Percentiles rank a stretch among this genome's conserved stretches.
These are phyloP conservation scores for Sminthurides bifidus DNA, from an alignment of 1,140 invertebrate genomes.

Conservation along the genomic window DNA sequence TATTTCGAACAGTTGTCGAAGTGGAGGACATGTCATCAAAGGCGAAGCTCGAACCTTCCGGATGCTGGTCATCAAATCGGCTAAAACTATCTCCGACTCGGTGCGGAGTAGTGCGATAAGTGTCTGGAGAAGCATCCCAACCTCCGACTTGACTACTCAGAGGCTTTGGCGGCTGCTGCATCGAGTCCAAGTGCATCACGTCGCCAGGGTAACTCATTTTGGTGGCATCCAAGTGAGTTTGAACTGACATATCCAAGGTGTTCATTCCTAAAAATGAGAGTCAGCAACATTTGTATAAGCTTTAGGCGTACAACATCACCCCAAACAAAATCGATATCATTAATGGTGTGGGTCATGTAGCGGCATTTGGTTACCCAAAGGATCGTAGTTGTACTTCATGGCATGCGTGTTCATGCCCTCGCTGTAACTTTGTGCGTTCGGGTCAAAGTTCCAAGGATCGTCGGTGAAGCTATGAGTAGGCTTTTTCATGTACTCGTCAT, in stretches of 20 bases:
- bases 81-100: too few relatives aligned
- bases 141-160: constrained; percentile 22
- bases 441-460: constrained; percentile 32
- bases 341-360: too few relatives aligned
- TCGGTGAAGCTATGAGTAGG: constrained; percentile 27
- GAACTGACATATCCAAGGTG: constrained; percentile 20
- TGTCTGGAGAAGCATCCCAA: constrained; percentile 20
- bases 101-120: too few relatives aligned
- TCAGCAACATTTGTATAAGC: background rate
- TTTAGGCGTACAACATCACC: background rate
- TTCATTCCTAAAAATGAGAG: constrained; percentile 19
- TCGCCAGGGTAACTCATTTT: constrained; percentile 30
- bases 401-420: constrained; percentile 27
- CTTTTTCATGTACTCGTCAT: constrained; percentile 31
- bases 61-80: constrained; percentile 1
- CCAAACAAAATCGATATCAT: too few relatives aligned
- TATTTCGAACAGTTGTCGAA: background rate
- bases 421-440: constrained; percentile 12
- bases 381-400: constrained; percentile 32
- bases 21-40: background rate
- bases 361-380: constrained; percentile 24
- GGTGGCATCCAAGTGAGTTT: constrained; percentile 26
- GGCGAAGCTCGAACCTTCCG: background rate
- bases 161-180: background rate
- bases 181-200: constrained; percentile 1